Base-by-base conservation (phyloP, 2,888 invertebrate genomes). In the Augochlorella aurata region DNA sequence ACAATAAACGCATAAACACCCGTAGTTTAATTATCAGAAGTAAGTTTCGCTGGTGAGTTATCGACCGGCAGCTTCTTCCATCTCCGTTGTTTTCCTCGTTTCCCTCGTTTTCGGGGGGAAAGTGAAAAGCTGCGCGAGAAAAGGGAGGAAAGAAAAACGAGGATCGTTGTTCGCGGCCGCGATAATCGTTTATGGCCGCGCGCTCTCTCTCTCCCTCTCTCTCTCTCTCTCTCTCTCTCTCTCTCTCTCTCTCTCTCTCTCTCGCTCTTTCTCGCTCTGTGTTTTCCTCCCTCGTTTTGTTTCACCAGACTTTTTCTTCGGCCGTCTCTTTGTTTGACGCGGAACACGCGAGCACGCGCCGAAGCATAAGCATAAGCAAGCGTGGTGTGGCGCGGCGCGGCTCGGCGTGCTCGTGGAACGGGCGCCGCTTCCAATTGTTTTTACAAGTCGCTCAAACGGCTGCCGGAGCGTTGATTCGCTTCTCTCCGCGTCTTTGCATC, bases 401-500 rank as follows among this genome's bases (percentile, higher is more conserved):
- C 29, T 7, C 29, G 47, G 24, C 50, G 77, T 63, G 72, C 61
- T 70, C 75, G 74, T 79, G 79, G 82, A 81, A 73, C 76, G 29
- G 61, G 49, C 71, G 61, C 54, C 24, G 75, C 74, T 61, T 72
- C 66, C 85, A 81, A 86, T 86, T 86, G 86, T 86, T 86, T 84
- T 85, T 74, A 86, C 83, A 85, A 85, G 85, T 85, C 84, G 82
- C 78, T 82, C 84, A 78, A 81, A 74, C 52, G 67, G 50, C 78
- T 49, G 71, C 29, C 76, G 58, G 24, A 71, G 71, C 65, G 73
- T 65, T 66, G 49, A 63, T 66, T 77, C 47, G 65, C 24, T 63
- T 44, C n/a, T 44, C 58, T 29, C 21, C 3, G 1, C 9, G 58
- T 1, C 24, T 16, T 9, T 12, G n/a, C 38, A 8, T 9, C 44